These are phyloP conservation scores for Syngnathus typhle DNA, from an alignment of 2,113 vertebrate genomes.

Conservation along the genomic window DNA sequence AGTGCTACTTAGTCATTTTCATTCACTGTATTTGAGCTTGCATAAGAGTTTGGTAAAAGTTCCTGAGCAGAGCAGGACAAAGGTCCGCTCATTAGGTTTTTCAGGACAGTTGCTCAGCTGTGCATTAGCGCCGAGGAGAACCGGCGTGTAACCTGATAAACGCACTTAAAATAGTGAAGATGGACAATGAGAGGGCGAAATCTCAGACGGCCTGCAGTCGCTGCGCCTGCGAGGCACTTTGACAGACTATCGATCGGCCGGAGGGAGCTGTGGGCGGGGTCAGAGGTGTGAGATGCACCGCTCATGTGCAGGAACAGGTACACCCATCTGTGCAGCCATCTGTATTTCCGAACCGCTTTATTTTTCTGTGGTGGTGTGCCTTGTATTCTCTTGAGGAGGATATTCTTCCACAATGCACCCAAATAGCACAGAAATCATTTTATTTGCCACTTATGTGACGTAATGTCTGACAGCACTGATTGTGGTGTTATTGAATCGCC, in stretches of 20 bases:
- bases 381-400: background rate
- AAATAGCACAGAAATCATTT: constrained; percentile 12
- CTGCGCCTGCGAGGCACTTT: constrained; percentile 60
- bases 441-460: constrained; percentile 51
- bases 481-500: constrained; percentile 67
- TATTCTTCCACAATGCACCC: background rate
- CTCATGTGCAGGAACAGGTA: constrained; percentile 47
- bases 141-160: constrained; percentile 64
- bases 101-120: constrained; percentile 43
- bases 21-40: constrained; percentile 23
- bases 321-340: background rate
- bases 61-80: constrained; percentile 46
- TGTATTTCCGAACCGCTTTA: too few relatives aligned
- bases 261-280: constrained; percentile 43
- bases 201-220: constrained; percentile 50
- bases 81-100: constrained; percentile 53
- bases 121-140: constrained; percentile 52
- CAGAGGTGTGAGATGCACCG: constrained; percentile 51
- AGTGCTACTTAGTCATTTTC: background rate
- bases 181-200: constrained; percentile 59
- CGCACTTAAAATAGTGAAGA: constrained; percentile 67
- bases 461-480: constrained; percentile 51
- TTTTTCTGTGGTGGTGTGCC: too few relatives aligned
- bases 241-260: constrained; percentile 65
- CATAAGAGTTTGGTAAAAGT: constrained; percentile 26